Evolutionary conservation across 2,113 vertebrate genomes (phyloP).

Genomic region (Lepisosteus oculatus): DNA sequence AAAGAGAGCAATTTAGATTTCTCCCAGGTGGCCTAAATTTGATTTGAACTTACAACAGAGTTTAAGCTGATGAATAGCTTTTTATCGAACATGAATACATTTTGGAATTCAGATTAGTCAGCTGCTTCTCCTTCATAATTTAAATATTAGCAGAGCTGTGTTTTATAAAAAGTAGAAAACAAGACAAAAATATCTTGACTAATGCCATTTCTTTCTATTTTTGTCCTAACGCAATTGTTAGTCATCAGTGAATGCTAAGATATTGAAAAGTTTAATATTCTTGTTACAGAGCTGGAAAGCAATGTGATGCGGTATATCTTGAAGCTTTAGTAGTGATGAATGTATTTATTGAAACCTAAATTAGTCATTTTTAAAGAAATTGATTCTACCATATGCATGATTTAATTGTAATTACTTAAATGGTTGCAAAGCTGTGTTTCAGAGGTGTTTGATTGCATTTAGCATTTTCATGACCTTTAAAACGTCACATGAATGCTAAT

Average conservation of each 20-base stretch:
- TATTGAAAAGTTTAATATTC: no score
- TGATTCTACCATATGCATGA: no score
- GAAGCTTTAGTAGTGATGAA: no score
- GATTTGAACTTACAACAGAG: slow-evolving; percentile 79
- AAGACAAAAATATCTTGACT: slow-evolving; percentile 31
- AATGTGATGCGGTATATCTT: no score
- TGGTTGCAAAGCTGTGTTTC: background rate
- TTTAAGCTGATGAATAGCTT: slow-evolving; percentile 86
- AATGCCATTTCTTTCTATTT: background rate
- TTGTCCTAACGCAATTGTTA: no score
- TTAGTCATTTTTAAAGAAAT: no score
- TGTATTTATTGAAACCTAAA: no score
- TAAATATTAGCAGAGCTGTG: slow-evolving; percentile 65
- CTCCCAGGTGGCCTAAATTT: slow-evolving; percentile 81
- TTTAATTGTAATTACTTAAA: background rate
- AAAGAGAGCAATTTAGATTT: slow-evolving; percentile 74
- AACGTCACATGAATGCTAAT: background rate
- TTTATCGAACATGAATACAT: slow-evolving; percentile 88
- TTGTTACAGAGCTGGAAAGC: no score
- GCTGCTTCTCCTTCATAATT: slow-evolving; percentile 75
- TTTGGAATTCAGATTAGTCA: slow-evolving; percentile 85
- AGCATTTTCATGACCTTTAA: slow-evolving; percentile 1
- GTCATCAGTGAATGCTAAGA: no score
- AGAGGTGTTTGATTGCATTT: background rate
- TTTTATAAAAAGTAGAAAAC: slow-evolving; percentile 60